phyloP scores from a whole-genome alignment of 2,888 invertebrate genomes.

The Coleophora deauratella region DNA sequence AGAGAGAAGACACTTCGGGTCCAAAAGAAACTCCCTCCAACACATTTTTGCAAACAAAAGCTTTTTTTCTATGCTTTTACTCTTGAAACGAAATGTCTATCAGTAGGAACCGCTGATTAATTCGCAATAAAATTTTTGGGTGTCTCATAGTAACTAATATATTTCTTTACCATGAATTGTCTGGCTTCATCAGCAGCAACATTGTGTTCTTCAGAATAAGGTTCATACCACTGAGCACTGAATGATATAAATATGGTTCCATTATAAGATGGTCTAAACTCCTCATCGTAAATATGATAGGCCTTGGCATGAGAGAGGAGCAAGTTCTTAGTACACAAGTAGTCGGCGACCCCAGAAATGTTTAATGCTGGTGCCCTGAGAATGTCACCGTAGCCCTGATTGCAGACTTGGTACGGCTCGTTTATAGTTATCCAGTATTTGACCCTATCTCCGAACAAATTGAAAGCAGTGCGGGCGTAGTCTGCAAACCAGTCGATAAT shows the following conservation, averaged over 20 bases:
- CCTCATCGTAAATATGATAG: slow-evolving; percentile 44
- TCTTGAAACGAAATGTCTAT: too few relatives aligned
- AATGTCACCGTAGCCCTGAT: slow-evolving; percentile 49
- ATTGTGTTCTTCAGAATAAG: slow-evolving; percentile 34
- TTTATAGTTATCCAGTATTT: slow-evolving; percentile 73
- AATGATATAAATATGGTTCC: slow-evolving; percentile 26
- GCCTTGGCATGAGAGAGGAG: slow-evolving; percentile 68
- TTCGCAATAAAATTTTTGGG: too few relatives aligned
- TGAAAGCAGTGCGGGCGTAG: slow-evolving; percentile 52
- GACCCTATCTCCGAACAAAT: slow-evolving; percentile 58
- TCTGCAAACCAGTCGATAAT: slow-evolving; percentile 57
- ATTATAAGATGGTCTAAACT: slow-evolving; percentile 27
- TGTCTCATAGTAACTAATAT: too few relatives aligned
- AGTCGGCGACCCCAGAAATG: slow-evolving; percentile 50
- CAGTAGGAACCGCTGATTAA: too few relatives aligned
- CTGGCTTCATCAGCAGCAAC: slow-evolving; percentile 25
- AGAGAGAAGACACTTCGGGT: too few relatives aligned
- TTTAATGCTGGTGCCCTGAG: slow-evolving; percentile 34
- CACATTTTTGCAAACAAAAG: too few relatives aligned
- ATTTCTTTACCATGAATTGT: slow-evolving; percentile 54
- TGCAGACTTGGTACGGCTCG: slow-evolving; percentile 54
- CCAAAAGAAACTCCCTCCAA: too few relatives aligned
- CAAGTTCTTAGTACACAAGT: slow-evolving; percentile 58
- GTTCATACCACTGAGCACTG: slow-evolving; percentile 28
- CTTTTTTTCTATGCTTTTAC: too few relatives aligned